A percentile compares a stretch with the other conserved stretches of the same genome.
Conservation (phyloP, 2,113 vertebrate species). For the Rhagologus leucostigma region DNA sequence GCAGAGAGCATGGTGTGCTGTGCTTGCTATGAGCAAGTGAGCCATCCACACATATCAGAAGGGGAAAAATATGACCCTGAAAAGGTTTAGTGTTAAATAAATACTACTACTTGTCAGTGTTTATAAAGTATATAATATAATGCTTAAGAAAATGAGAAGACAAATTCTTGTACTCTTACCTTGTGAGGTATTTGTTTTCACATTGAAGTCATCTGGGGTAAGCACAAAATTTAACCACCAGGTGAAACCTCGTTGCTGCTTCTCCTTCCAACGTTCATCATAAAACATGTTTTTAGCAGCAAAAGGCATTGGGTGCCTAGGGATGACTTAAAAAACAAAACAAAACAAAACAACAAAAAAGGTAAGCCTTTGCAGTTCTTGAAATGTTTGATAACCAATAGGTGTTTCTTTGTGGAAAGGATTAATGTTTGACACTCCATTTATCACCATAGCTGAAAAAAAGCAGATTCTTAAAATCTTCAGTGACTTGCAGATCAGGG, state of each 20-base stretch:
- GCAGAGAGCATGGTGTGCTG: neutral
- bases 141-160: neutral
- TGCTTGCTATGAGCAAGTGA: neutral
- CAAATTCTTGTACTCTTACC: conserved; percentile 63
- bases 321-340: conserved; percentile 75
- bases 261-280: conserved; percentile 95
- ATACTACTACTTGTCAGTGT: neutral
- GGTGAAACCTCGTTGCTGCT: conserved; percentile 90
- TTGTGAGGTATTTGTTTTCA: conserved; percentile 82
- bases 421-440: neutral
- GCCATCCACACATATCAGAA: neutral
- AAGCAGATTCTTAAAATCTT: neutral
- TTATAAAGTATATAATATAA: neutral
- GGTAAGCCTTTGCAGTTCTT: neutral
- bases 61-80: neutral
- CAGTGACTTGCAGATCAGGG: neutral
- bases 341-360: neutral
- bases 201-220: conserved; percentile 91
- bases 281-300: conserved; percentile 97
- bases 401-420: neutral
- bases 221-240: conserved; percentile 97
- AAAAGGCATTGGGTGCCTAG: conserved; percentile 92
- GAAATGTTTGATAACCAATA: neutral
- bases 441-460: neutral
- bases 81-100: neutral